Conservation (phyloP, 1,140 invertebrate genomes). For the Sycophaga agraensis region DNA sequence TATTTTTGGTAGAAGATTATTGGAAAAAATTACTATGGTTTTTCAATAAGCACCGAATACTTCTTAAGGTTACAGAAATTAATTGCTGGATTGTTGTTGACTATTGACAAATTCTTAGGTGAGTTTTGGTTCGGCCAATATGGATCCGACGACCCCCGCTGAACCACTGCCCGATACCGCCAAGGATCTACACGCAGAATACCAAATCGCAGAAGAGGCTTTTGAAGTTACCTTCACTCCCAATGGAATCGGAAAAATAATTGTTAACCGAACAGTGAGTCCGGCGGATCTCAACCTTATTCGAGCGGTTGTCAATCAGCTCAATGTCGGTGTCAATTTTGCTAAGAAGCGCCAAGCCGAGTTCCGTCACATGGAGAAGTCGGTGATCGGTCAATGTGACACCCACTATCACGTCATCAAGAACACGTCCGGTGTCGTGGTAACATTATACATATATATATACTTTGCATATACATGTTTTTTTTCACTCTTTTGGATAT, state of each 20-base stretch:
- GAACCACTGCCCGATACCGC: conserved; percentile 8
- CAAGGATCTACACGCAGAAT: conserved; percentile 22
- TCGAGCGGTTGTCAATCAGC: conserved; percentile 20
- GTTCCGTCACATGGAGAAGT: conserved; percentile 24
- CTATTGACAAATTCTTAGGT: conserved; percentile 1
- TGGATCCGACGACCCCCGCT: conserved; percentile 6
- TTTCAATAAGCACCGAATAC: too few relatives aligned
- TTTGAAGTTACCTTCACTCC: conserved; percentile 24
- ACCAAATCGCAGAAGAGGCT: conserved; percentile 24
- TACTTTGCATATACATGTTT: too few relatives aligned
- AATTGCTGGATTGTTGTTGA: too few relatives aligned
- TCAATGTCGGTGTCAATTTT: conserved; percentile 25
- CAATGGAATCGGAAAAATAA: conserved; percentile 21
- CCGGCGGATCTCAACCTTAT: conserved; percentile 25
- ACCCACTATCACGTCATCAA: conserved; percentile 14
- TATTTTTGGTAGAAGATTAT: too few relatives aligned
- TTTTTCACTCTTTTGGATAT: too few relatives aligned
- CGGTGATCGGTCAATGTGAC: conserved; percentile 29
- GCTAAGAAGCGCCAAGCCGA: not conserved
- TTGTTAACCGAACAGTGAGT: conserved; percentile 26
- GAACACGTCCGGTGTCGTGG: conserved; percentile 4
- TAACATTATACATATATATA: too few relatives aligned
- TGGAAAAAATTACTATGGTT: too few relatives aligned
- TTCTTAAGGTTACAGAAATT: too few relatives aligned
- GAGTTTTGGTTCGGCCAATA: conserved; percentile 15